Evolutionary conservation across 2,888 invertebrate genomes (phyloP).

Genomic region (Zygothrica quintamaculata): DNA sequence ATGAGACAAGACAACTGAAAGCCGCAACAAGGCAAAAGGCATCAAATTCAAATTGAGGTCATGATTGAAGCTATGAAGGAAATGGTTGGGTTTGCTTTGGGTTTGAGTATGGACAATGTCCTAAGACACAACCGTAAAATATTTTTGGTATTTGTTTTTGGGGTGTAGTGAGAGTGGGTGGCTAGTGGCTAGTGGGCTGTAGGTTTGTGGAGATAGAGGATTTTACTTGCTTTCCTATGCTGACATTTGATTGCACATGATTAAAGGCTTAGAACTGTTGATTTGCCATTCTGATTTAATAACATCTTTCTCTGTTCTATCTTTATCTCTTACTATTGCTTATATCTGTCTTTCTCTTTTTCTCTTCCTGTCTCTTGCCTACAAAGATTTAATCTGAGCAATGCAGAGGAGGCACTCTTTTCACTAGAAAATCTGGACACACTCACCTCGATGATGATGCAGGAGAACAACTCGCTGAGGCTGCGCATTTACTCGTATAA

Average conservation of each 20-base stretch:
- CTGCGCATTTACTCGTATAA: conserved; percentile 92
- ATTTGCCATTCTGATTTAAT: conserved; percentile 64
- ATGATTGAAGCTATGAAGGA: conserved; percentile 69
- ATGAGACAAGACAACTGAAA: conserved; percentile 54
- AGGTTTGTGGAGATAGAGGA: too few species aligned
- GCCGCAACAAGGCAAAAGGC: conserved; percentile 68
- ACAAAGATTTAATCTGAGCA: conserved; percentile 84
- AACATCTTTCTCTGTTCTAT: conserved; percentile 17
- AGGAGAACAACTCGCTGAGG: conserved; percentile 92
- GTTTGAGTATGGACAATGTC: conserved; percentile 20
- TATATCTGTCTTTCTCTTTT: too few species aligned
- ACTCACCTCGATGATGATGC: conserved; percentile 90
- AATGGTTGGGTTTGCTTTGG: conserved; percentile 5
- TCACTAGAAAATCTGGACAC: conserved; percentile 87
- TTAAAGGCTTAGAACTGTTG: conserved; percentile 69
- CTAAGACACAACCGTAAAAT: conserved; percentile 33
- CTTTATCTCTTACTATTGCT: too few species aligned
- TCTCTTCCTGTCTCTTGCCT: conserved; percentile 5
- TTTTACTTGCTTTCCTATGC: conserved; percentile 18
- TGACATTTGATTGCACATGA: conserved; percentile 72
- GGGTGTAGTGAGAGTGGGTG: too few species aligned
- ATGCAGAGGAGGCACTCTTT: conserved; percentile 84
- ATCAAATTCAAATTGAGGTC: conserved; percentile 83
- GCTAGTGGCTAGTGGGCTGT: too few species aligned
- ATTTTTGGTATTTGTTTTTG: conserved; percentile 47